These are phyloP conservation scores for Peromyscus aztecus DNA, from an alignment of 2,797 vertebrate genomes.

Conservation along the genomic window DNA sequence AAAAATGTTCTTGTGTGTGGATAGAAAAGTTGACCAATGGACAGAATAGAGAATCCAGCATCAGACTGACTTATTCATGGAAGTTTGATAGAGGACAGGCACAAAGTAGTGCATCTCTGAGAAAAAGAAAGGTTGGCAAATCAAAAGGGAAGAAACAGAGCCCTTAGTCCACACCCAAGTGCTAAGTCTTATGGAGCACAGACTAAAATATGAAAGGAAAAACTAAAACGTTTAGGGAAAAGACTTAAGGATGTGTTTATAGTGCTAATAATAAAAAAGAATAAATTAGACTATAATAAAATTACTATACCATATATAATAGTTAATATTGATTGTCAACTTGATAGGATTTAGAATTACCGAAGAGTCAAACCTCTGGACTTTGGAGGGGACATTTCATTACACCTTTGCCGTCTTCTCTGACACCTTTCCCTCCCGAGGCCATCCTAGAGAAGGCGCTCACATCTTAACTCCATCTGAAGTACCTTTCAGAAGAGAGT, in stretches of 20 bases:
- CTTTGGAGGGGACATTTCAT: neutral
- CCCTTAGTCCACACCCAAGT: neutral
- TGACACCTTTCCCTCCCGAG: neutral
- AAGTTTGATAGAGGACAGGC: neutral
- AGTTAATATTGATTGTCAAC: neutral
- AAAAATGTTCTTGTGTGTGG: neutral
- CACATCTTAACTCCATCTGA: neutral
- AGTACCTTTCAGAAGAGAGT: neutral
- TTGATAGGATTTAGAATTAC: neutral
- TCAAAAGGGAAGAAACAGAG: neutral
- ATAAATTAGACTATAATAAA: neutral
- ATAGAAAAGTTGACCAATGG: neutral
- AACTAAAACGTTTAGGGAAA: no score
- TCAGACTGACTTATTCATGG: neutral
- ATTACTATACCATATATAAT: neutral
- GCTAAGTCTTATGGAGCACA: neutral
- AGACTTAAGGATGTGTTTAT: neutral
- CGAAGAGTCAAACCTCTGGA: neutral
- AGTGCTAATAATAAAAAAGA: neutral
- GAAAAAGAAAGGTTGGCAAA: neutral
- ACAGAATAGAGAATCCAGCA: neutral
- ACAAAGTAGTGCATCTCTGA: no score
- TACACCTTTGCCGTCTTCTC: neutral
- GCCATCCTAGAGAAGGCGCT: neutral
- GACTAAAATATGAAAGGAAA: neutral